Evolutionary conservation across 2,113 vertebrate species (phyloP), one percentile per base, ranked within the genome.

Genomic region (Notechis scutatus): DNA sequence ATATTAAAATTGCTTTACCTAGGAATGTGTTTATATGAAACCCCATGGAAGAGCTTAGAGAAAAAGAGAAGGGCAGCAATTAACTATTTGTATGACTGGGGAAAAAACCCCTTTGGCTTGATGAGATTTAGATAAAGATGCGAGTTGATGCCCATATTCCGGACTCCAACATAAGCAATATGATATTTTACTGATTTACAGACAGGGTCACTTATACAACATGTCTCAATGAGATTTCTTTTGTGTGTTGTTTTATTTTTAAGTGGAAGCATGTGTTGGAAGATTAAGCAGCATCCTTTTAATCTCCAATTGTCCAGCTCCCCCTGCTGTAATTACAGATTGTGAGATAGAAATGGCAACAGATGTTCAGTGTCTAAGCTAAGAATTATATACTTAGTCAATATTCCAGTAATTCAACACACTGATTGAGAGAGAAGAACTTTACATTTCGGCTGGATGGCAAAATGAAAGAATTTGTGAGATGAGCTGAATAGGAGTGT

Each of bases 371-470:
- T 4, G 94, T 97, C 97, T 97, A 97, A 97, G 95, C 97, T 97
- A 95, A 97, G 98, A 98, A 97, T 98, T 98, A 97, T 97, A 96
- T 97, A 96, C 97, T 98, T 97, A 98, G 95, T 97, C 95, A 96
- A 97, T 96, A 95, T 97, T 96, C 96, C 92, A 95, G 95, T 95
- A 97, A 97, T 96, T 92, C 95, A 95, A 94, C 95, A 94, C 94
- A 96, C 95, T 95, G 95, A 94, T 92, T 52, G 88, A 61, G 92
- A 92, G 95, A 91, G 56, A 81, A 93, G 94, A 93, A 96, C 96
- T 96, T 97, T 95, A 94, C 95, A 91, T 93, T 93, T 93, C 52
- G 61, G 54, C 39, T 29, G 89, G 94, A 61, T 94, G 90, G 92
- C 85, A 94, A 93, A 96, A 95, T 92, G 92, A 95, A 94, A 95